A percentile compares a stretch with the other conserved stretches of the same genome.
phyloP scores from a whole-genome alignment of 1,140 invertebrate genomes.

The Drosophila virilis region DNA sequence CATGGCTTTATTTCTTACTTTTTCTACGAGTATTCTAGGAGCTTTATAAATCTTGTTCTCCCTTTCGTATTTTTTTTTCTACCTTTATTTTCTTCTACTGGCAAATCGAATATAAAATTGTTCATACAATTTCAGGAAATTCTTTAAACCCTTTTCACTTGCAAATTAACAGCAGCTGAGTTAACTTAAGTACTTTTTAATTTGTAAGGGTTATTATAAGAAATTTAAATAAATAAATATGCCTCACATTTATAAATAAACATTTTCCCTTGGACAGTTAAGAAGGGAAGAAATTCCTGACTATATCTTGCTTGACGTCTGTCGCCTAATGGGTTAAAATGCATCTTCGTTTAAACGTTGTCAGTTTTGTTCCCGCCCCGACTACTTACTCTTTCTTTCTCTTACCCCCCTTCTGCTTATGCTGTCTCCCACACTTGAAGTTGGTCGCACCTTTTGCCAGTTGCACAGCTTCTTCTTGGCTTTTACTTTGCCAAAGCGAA shows the following conservation, averaged over 20 bases:
- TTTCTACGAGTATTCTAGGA: too few relatives aligned
- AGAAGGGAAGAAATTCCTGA: background rate
- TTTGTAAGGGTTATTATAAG: too few relatives aligned
- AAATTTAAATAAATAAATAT: background rate
- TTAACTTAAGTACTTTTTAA: too few relatives aligned
- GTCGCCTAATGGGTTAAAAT: constrained; percentile 42
- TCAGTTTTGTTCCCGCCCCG: constrained; percentile 1
- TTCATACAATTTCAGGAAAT: too few relatives aligned
- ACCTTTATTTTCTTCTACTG: too few relatives aligned
- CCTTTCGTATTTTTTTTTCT: too few relatives aligned
- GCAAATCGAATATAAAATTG: too few relatives aligned
- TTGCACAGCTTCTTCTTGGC: constrained; percentile 41
- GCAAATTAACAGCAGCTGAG: too few relatives aligned
- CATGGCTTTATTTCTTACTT: too few relatives aligned
- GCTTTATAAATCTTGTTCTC: too few relatives aligned
- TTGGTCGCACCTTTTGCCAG: constrained; percentile 32
- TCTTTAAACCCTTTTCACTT: too few relatives aligned
- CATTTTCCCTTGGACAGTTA: constrained; percentile 12
- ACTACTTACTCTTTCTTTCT: constrained; percentile 15
- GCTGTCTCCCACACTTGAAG: background rate
- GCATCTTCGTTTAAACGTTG: constrained; percentile 27
- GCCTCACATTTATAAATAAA: background rate
- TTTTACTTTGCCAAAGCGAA: constrained; percentile 38
- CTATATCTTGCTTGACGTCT: background rate
- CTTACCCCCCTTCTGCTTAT: background rate